phyloP scores from a whole-genome alignment of 2,113 vertebrate genomes.

The Poicephalus meyeri region DNA sequence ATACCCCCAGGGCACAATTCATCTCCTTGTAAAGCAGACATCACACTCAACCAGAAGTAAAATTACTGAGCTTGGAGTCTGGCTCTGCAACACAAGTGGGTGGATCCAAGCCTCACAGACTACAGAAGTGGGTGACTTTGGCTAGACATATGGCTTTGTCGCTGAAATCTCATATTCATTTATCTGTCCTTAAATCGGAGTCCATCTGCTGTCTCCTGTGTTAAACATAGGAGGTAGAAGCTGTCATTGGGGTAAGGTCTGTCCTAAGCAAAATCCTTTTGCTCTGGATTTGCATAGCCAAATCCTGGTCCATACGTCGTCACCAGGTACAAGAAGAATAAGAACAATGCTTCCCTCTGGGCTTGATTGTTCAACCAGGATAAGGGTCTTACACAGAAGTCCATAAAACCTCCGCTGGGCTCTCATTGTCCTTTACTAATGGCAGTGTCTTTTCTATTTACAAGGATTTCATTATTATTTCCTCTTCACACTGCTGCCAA shows the following conservation, averaged over 20 bases:
- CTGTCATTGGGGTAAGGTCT: not conserved
- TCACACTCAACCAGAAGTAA: not conserved
- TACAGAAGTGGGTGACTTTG: constrained; percentile 60
- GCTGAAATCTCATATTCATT: not conserved
- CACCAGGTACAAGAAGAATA: not conserved
- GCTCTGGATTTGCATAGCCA: not conserved
- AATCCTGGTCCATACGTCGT: accelerated
- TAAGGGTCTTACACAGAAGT: not conserved
- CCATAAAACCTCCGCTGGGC: not conserved
- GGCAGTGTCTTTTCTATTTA: not conserved
- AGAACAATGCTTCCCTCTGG: not conserved
- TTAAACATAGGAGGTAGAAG: not conserved
- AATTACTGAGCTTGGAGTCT: constrained; percentile 34
- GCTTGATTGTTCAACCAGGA: not conserved
- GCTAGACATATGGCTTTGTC: constrained; percentile 63
- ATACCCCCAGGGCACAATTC: not conserved
- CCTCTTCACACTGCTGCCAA: not conserved
- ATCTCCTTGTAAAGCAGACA: not conserved
- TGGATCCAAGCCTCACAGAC: constrained; percentile 43
- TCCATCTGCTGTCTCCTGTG: constrained; percentile 33
- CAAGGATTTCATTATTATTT: constrained; percentile 54
- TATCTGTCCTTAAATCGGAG: constrained; percentile 32
- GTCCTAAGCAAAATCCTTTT: not conserved
- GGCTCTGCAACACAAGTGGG: constrained; percentile 42
- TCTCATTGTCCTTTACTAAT: not conserved